Evolutionary conservation across 2,888 invertebrate species (phyloP), one percentile per base, ranked within the genome.

Genomic region (Drosophila eohydei): DNA sequence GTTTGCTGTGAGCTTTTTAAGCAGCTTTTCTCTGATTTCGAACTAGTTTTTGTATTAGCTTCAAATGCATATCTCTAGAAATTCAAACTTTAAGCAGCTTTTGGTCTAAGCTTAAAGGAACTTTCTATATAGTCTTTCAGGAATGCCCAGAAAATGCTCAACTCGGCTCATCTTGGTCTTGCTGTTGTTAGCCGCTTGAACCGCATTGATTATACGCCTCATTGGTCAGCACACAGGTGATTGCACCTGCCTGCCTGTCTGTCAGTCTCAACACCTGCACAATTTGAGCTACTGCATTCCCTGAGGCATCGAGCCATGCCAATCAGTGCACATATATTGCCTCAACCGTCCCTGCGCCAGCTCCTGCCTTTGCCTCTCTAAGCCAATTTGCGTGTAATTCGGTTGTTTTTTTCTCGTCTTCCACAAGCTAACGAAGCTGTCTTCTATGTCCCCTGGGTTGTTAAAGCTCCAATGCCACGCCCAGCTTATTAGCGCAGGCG

Each of bases 191-290:
- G 34, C 32, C 12, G 36, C 28, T 16, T 46, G 43, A 54, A 54
- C 26, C 30, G 57, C 70, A 79, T 87, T 80, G 81, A 87, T 87
- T 84, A 87, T 81, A 87, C 83, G 87, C 84, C 71, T 59, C 82
- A 73, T 87, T 83, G 83, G 74, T 59, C 84, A 72, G 60, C 48
- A 12, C 52, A 43, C 54, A 32, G 44, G n/a, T 60, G 43, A 32
- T 32, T 44, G 38, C 11, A 16, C 3, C 11, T n/a, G 9, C 28
- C 38, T 14, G 38, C 11, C 8, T n/a, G 30, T 26, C 16, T 3
- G 51, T 26, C 32, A 14, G 9, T 4, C 28, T 30, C 32, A 40
- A 52, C 67, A 71, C 74, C 74, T 77, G 66, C 43, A 52, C 61
- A 62, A 71, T 59, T 50, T 46, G 21, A 50, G 40, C 38, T 43